Percentiles rank a stretch among this genome's conserved stretches.
phyloP scores from a whole-genome alignment of 2,888 invertebrate genomes.

The Cinara cedri region DNA sequence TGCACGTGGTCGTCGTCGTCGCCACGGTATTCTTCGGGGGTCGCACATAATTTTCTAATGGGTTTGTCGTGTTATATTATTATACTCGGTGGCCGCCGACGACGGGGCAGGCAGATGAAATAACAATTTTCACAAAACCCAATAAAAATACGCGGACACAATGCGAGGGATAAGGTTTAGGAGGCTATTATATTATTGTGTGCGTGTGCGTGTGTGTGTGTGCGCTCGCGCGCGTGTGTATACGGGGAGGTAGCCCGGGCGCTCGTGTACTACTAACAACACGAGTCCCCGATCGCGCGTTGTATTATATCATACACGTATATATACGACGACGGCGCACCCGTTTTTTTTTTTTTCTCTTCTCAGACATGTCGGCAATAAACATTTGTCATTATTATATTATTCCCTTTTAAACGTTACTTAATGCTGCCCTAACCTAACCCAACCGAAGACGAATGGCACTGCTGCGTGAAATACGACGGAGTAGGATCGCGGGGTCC shows the following conservation, averaged over 20 bases:
- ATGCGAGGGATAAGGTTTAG: constrained; percentile 31
- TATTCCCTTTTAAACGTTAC: constrained; percentile 8
- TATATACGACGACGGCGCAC: background rate
- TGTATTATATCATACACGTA: constrained; percentile 4
- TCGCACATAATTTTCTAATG: constrained; percentile 54
- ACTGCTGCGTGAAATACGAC: too few species aligned
- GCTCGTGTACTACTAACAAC: constrained; percentile 39
- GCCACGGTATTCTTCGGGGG: constrained; percentile 4
- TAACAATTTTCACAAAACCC: constrained; percentile 57
- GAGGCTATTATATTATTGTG: too few species aligned
- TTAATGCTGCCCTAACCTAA: background rate
- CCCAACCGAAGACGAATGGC: too few species aligned
- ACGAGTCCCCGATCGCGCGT: constrained; percentile 23
- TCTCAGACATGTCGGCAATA: constrained; percentile 20
- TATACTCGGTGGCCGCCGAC: background rate
- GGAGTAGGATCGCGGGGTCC: too few species aligned
- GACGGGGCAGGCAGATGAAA: constrained; percentile 52
- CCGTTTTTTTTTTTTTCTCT: constrained; percentile 9
- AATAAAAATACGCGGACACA: constrained; percentile 43
- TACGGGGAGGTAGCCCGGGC: constrained; percentile 41
- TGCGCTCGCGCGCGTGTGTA: too few species aligned
- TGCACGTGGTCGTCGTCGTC: constrained; percentile 50
- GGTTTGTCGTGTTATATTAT: constrained; percentile 53
- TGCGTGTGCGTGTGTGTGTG: too few species aligned
- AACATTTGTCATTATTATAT: constrained; percentile 21